Percentiles rank a stretch among this genome's conserved stretches.
Conservation (phyloP, 2,113 vertebrate genomes). For the Anguilla rostrata region DNA sequence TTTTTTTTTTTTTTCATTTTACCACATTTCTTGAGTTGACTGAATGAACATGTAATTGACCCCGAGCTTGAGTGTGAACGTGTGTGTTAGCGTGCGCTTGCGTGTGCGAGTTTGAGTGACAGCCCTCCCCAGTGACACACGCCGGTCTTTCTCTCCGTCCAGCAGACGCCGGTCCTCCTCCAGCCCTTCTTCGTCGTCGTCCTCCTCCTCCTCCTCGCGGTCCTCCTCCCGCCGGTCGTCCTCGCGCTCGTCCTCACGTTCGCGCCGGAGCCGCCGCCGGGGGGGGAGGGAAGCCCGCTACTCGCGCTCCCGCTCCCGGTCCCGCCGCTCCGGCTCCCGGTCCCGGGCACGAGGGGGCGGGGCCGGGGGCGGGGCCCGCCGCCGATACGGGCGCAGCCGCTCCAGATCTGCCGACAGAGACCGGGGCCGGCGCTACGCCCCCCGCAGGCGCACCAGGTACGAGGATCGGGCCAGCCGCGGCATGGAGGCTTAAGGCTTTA, state of each 20-base stretch:
- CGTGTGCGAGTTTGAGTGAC: slow-evolving; percentile 30
- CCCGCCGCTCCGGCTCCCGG: slow-evolving; percentile 73
- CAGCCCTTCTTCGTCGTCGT: slow-evolving; percentile 65
- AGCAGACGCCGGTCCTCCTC: slow-evolving; percentile 74
- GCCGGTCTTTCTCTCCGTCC: slow-evolving; percentile 53
- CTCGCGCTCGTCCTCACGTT: slow-evolving; percentile 75
- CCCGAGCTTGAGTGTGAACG: not conserved
- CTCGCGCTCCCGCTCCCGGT: slow-evolving; percentile 70
- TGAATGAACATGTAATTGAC: too few species aligned
- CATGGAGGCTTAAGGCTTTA: too few species aligned
- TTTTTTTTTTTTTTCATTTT: too few species aligned
- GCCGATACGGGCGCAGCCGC: slow-evolving; percentile 72
- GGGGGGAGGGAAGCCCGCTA: slow-evolving; percentile 70
- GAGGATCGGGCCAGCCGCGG: too few species aligned
- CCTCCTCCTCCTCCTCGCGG: slow-evolving; percentile 73
- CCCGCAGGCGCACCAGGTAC: slow-evolving; percentile 66
- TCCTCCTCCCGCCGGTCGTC: slow-evolving; percentile 75
- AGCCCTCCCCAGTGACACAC: not conserved
- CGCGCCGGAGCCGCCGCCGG: slow-evolving; percentile 71
- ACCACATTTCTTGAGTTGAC: too few species aligned
- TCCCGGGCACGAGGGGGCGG: slow-evolving; percentile 70
- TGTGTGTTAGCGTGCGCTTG: not conserved
- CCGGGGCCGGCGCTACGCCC: slow-evolving; percentile 63
- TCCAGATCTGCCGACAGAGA: slow-evolving; percentile 75
- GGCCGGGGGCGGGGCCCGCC: slow-evolving; percentile 59